A percentile compares a stretch with the other conserved stretches of the same genome.
phyloP scores from a whole-genome alignment of 2,113 vertebrate genomes.

The Tinamus guttatus region DNA sequence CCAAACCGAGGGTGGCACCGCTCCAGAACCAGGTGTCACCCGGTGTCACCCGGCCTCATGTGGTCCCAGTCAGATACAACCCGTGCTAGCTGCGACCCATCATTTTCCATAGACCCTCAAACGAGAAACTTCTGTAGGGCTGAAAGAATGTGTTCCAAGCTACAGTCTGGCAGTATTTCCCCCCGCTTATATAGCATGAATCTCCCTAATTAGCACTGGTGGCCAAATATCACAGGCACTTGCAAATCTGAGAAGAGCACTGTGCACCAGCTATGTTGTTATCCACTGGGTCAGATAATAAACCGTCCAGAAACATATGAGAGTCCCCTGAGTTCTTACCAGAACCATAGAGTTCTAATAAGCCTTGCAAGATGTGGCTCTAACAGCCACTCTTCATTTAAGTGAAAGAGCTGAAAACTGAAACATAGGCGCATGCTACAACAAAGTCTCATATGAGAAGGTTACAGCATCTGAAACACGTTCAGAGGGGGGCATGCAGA shows the following conservation, averaged over 20 bases:
- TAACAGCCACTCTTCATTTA: neutral
- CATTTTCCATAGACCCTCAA: neutral
- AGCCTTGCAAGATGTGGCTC: neutral
- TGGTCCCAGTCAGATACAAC: neutral
- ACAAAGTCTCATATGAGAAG: neutral
- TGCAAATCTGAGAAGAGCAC: slow-evolving; percentile 7
- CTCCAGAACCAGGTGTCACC: neutral
- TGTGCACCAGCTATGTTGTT: neutral
- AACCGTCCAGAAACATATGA: neutral
- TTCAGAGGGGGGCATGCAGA: neutral
- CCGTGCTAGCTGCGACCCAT: neutral
- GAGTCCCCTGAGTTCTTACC: neutral
- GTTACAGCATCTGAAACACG: neutral
- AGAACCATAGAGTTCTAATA: neutral
- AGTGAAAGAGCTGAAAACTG: neutral
- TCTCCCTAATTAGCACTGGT: neutral
- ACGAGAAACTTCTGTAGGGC: neutral
- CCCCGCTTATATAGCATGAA: neutral
- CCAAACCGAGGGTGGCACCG: neutral
- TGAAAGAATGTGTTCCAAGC: neutral
- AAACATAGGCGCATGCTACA: neutral
- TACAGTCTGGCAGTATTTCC: neutral
- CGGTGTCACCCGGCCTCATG: neutral
- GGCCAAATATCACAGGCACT: slow-evolving; percentile 4
- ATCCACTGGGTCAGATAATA: neutral